Conservation (phyloP, 2,113 vertebrate genomes). For the Pterocles orientalis region DNA sequence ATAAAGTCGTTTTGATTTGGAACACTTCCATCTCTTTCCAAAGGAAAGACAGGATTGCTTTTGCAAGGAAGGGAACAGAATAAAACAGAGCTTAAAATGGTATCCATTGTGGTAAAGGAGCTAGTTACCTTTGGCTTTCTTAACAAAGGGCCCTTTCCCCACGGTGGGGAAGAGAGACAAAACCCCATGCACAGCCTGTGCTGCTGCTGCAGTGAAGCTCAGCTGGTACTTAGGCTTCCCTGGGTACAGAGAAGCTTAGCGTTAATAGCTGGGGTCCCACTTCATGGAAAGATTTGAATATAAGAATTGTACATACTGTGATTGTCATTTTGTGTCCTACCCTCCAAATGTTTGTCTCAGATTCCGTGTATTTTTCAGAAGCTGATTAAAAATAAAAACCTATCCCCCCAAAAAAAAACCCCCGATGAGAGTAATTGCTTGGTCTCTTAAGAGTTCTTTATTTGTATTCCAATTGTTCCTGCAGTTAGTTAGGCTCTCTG, state of each 20-base stretch:
- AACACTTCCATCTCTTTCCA: background rate
- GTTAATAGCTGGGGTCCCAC: too few species aligned
- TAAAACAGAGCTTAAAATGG: background rate
- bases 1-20: background rate
- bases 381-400: background rate
- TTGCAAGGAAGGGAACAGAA: background rate
- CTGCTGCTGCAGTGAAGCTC: background rate
- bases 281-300: background rate
- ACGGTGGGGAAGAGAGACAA: background rate
- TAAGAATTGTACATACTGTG: background rate
- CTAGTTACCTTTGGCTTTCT: background rate
- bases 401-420: background rate
- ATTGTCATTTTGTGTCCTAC: background rate
- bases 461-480: background rate
- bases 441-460: background rate
- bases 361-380: background rate
- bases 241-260: background rate
- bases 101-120: background rate
- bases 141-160: background rate
- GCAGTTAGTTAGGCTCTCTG: background rate
- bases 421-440: rapidly evolving
- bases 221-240: background rate
- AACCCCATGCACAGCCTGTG: rapidly evolving
- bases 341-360: background rate
- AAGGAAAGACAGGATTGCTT: background rate